Evolutionary conservation across 2,113 vertebrate species (phyloP), one percentile per base, ranked within the genome.

Genomic region (Chloropsis cyanopogon): DNA sequence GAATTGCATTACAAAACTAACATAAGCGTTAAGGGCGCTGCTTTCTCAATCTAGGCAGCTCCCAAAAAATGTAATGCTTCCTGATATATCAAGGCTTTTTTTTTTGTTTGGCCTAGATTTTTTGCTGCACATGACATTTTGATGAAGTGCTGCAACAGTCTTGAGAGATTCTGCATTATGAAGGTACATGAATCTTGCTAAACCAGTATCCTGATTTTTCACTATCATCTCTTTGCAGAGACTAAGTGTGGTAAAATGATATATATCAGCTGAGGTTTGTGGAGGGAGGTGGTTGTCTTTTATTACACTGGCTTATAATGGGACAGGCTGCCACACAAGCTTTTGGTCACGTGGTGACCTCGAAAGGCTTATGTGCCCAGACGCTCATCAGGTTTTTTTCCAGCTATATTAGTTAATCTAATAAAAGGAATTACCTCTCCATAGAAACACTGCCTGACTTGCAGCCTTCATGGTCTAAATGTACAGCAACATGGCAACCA

Each of bases 381-480:
- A 82, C 1, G 4, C 25, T 35, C n/a, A 46, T 70, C 31, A 72
- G 41, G 37, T 57, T 46, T 69, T 65, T 53, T 86, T 39, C 57
- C 64, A 83, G 42, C 39, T 94, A 20, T 42, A 39, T 59, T 66
- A 86, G 80, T 70, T 86, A 82, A 72, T 54, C 73, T 90, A 96
- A 93, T 93, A 85, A 87, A 96, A 93, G 93, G 9, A 41, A 93
- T 94, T 95, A 90, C 50, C 29, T 90, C 59, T 54, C 47, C 41
- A n/a, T 15, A 79, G 68, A 88, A 95, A 90, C 75, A 92, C 4
- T 59, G 66, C 46, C 76, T 83, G 70, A 92, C 79, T 85, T 77
- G 39, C 33, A 92, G 31, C 26, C 46, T 70, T 76, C 3, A 5
- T 42, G 42, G 49, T 35, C 29, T 49, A 77, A 94, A 39, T 49